phyloP scores from a whole-genome alignment of 2,888 invertebrate species.

The Andrena hattorfiana region DNA sequence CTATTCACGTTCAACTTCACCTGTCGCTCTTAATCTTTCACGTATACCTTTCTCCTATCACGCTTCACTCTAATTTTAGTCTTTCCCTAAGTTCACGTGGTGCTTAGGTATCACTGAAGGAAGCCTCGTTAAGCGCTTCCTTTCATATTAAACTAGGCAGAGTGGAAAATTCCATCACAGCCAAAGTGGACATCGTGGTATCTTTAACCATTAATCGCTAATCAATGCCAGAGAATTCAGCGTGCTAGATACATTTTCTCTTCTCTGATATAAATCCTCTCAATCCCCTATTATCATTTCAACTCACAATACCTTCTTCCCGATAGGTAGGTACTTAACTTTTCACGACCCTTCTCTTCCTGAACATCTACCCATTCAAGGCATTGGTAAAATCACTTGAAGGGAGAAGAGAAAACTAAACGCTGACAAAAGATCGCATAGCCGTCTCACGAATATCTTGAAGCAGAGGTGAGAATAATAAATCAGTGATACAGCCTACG shows the following conservation, averaged over 20 bases:
- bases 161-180: background rate
- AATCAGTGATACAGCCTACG: no score
- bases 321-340: background rate
- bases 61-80: background rate
- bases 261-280: background rate
- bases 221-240: background rate
- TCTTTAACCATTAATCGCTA: conserved; percentile 2
- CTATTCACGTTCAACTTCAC: background rate
- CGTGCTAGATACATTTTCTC: background rate
- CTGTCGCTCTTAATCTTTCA: conserved; percentile 3
- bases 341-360: background rate
- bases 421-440: background rate
- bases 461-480: no score
- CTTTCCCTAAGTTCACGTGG: background rate
- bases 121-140: background rate
- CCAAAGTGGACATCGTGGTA: background rate
- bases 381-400: background rate
- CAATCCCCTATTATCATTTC: background rate
- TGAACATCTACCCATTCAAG: background rate
- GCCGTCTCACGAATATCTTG: no score
- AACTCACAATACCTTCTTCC: background rate
- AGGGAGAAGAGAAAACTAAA: background rate
- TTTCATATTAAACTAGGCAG: background rate
- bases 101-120: background rate
- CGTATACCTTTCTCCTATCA: background rate